Conservation (phyloP, 1,140 invertebrate species). For the Drosophila nigrodunni region DNA sequence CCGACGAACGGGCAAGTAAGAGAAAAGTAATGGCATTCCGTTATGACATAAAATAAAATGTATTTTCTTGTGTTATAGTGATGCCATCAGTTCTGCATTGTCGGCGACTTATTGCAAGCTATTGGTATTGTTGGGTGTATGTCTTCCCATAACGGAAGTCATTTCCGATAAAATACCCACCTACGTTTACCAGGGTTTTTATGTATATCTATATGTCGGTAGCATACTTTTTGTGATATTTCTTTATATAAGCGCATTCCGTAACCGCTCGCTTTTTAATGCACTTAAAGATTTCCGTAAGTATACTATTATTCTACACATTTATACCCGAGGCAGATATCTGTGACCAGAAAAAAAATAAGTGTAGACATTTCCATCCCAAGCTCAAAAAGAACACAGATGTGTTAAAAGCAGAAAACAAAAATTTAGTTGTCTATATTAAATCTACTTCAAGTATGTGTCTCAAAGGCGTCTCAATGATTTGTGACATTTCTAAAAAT, state of each 20-base stretch:
- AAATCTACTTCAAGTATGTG: no score
- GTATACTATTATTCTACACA: slow-evolving; percentile 27
- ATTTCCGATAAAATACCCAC: slow-evolving; percentile 87
- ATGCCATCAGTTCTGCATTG: slow-evolving; percentile 85
- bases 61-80: slow-evolving; percentile 66
- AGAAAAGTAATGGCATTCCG: background rate
- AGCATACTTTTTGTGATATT: slow-evolving; percentile 91
- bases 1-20: slow-evolving; percentile 84
- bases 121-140: slow-evolving; percentile 90
- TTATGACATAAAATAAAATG: background rate
- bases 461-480: no score
- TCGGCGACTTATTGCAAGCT: slow-evolving; percentile 91
- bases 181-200: slow-evolving; percentile 90
- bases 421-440: no score
- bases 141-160: slow-evolving; percentile 88
- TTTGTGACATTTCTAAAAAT: no score
- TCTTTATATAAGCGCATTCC: slow-evolving; percentile 89
- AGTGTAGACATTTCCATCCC: no score
- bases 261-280: slow-evolving; percentile 86
- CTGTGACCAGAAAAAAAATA: no score
- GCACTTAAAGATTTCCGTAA: slow-evolving; percentile 85
- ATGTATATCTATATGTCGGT: slow-evolving; percentile 91
- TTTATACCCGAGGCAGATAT: no score
- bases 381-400: no score
- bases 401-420: no score